Evolutionary conservation across 2,797 vertebrate species (phyloP).

Genomic region (Pangasius mekongensis): DNA sequence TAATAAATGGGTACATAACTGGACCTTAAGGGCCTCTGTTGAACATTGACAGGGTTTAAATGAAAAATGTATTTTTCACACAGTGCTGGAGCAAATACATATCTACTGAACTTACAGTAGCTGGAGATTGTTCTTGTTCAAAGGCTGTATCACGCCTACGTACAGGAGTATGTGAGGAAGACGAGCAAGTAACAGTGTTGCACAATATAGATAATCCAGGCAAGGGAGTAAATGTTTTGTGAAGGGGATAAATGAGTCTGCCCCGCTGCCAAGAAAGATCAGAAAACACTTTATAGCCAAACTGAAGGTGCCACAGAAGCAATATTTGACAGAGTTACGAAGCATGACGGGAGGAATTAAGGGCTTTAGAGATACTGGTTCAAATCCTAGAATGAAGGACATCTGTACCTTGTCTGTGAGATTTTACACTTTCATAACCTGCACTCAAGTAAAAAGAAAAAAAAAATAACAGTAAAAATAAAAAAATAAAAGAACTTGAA

Average conservation of each 20-base stretch:
- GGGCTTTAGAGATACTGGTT: slow-evolving; percentile 41
- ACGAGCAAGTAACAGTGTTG: slow-evolving; percentile 31
- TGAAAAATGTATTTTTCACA: background rate
- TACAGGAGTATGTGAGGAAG: background rate
- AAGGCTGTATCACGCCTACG: background rate
- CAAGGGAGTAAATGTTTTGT: slow-evolving; percentile 43
- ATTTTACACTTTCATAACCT: slow-evolving; percentile 46
- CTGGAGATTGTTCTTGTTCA: background rate
- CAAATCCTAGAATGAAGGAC: slow-evolving; percentile 38
- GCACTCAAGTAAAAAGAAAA: slow-evolving; percentile 40
- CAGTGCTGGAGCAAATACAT: background rate
- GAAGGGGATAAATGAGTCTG: slow-evolving; percentile 15
- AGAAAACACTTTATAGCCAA: slow-evolving; percentile 48
- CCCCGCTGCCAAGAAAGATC: slow-evolving; percentile 36
- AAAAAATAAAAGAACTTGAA: slow-evolving; percentile 30
- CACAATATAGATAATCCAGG: slow-evolving; percentile 40
- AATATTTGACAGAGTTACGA: slow-evolving; percentile 52
- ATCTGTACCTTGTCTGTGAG: slow-evolving; percentile 27
- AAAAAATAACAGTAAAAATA: background rate
- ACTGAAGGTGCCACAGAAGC: slow-evolving; percentile 38
- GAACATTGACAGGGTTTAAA: background rate
- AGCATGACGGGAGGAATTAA: slow-evolving; percentile 48
- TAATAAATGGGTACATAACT: background rate
- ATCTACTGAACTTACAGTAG: background rate
- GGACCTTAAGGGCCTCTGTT: background rate